Base-by-base conservation (phyloP, 1,140 invertebrate genomes). In the Probaryconus sp. region DNA sequence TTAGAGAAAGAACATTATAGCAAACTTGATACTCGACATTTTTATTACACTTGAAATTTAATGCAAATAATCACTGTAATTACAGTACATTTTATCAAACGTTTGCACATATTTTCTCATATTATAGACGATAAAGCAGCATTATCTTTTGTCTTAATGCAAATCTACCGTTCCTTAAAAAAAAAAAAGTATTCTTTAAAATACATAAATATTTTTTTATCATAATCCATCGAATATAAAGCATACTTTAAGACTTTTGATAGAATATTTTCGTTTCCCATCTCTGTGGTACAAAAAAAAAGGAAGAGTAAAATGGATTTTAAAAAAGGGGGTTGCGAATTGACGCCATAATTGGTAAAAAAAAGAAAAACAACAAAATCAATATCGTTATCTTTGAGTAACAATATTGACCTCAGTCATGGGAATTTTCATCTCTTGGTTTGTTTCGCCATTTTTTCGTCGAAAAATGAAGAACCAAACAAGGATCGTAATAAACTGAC, bases 401-500 rank as follows among this genome's bases (percentile, higher is more conserved):
- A 74, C 18, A 64, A 64, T 35, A 63, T 50, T 48, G 47, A 64
- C 38, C 50, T 43, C 47, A 7, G 26, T 13, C 14, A 6, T 5
- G 35, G 21, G 26, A 47, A 65, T 63, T 68, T 74, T 74, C 51
- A 53, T 51, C 38, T 42, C 33, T 58, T 40, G 47, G 31, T 18
- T 60, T 63, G 37, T 58, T 67, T 24, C 21, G 18, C 40, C 17
- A n/a, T n/a, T 61, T 48, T 61, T 67, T 51, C 38, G 38, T 16
- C 55, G 18, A 26, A 50, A 24, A 72, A 60, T 72, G 47, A 73
- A 67, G 70, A 68, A 51, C 35, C 47, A 38, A 37, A 40, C n/a
- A n/a, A n/a, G 21, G 13, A 28, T 56, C 35, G 63, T 68, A 68
- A 63, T 74, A 68, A 67, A 63, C 63, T 68, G 63, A 74, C 63